These are phyloP conservation scores for Phenacoccus solenopsis DNA, from an alignment of 1,140 invertebrate genomes.

Conservation along the genomic window DNA sequence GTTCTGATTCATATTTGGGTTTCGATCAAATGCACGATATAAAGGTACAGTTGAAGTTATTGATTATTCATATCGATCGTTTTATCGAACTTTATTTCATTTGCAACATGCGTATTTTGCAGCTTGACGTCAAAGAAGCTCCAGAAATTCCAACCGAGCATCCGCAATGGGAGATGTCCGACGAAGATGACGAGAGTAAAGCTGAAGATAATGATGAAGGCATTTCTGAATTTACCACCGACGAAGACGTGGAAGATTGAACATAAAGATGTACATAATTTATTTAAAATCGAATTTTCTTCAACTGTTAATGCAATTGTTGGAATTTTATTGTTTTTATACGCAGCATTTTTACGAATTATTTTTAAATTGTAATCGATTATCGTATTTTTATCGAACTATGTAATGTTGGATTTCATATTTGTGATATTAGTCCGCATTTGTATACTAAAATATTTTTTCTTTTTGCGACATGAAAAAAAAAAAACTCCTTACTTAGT, in stretches of 20 bases:
- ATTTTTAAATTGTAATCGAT: no score
- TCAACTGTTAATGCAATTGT: no score
- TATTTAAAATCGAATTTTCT: no score
- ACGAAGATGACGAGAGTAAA: conserved; percentile 70
- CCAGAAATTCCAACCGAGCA: conserved; percentile 78
- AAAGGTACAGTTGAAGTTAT: conserved; percentile 54
- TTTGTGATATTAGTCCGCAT: no score
- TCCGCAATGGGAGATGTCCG: conserved; percentile 91
- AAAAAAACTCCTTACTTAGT: no score
- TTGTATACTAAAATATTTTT: no score
- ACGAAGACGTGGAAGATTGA: conserved; percentile 48
- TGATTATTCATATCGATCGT: no score
- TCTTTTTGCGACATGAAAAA: no score
- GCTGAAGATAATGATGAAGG: conserved; percentile 51
- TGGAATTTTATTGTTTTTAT: no score
- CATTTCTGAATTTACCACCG: conserved; percentile 56
- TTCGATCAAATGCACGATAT: conserved; percentile 84
- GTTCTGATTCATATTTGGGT: conserved; percentile 91
- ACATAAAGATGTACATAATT: not conserved
- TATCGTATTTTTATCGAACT: no score
- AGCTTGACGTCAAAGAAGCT: conserved; percentile 90
- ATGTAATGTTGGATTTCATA: no score
- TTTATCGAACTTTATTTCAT: conserved; percentile 20
- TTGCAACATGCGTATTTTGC: conserved; percentile 23
- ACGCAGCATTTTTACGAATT: no score